phyloP scores from a whole-genome alignment of 2,797 vertebrate species.

The Cephalopachus bancanus region DNA sequence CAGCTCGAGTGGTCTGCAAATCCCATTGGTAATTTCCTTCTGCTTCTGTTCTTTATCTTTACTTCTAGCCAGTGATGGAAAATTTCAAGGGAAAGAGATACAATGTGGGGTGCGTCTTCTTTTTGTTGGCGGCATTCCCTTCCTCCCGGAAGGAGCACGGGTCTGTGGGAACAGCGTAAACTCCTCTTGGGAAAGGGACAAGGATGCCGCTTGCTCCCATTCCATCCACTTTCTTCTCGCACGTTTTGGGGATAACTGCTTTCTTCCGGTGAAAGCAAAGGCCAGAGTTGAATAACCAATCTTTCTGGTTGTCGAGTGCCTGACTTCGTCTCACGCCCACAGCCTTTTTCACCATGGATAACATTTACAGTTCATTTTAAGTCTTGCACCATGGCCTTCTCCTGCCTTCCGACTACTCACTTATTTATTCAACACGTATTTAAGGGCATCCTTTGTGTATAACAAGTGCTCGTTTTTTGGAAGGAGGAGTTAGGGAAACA shows the following conservation, averaged over 20 bases:
- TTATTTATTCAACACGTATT: not conserved
- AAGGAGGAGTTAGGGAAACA: not conserved
- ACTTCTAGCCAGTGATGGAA: not conserved
- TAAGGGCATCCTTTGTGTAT: conserved; percentile 20
- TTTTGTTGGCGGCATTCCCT: not conserved
- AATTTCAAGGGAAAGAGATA: not conserved
- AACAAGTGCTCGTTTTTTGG: not conserved
- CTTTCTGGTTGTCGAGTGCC: not conserved
- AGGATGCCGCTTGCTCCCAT: not conserved
- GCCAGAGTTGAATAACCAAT: not conserved
- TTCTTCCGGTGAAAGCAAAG: conserved; percentile 32
- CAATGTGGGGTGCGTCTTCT: not conserved
- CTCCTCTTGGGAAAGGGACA: not conserved
- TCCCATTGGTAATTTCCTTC: conserved; percentile 41
- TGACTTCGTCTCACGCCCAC: not conserved
- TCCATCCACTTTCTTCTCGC: not conserved
- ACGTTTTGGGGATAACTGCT: not conserved
- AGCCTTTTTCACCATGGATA: not conserved
- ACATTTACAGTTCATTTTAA: not conserved
- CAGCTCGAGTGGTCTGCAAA: conserved; percentile 50
- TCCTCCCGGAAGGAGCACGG: not conserved
- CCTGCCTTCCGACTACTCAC: not conserved
- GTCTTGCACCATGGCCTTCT: not conserved
- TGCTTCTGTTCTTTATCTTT: conserved; percentile 63
- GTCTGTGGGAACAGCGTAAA: not conserved